phyloP scores from a whole-genome alignment of 2,113 vertebrate species.

The Trachemys scripta region DNA sequence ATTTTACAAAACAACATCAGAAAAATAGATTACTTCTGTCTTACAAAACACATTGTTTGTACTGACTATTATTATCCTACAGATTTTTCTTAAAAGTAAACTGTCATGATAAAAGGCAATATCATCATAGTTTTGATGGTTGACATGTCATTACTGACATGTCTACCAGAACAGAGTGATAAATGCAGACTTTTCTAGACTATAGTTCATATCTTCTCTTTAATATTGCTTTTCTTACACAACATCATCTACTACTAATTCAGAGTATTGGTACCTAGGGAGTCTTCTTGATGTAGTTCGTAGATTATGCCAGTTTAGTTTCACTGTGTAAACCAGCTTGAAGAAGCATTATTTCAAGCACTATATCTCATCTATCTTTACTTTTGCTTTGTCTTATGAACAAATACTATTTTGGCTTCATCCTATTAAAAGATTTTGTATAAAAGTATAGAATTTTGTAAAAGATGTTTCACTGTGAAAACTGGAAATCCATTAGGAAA shows the following conservation, averaged over 20 bases:
- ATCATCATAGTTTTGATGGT: neutral
- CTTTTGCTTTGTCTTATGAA: neutral
- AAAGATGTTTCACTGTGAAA: conserved; percentile 33
- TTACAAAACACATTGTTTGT: neutral
- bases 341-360: conserved; percentile 41
- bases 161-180: neutral
- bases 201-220: neutral
- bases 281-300: neutral
- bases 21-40: neutral
- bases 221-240: conserved; percentile 9
- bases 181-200: neutral
- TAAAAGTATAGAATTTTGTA: conserved; percentile 23
- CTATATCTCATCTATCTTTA: neutral
- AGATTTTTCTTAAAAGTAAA: neutral
- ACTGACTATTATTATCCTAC: conserved; percentile 3
- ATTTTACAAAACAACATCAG: conserved; percentile 14
- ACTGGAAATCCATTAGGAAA: conserved; percentile 57
- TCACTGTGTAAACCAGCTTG: conserved; percentile 13
- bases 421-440: conserved; percentile 19
- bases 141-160: neutral
- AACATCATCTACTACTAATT: neutral
- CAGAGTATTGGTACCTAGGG: neutral
- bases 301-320: conserved; percentile 7
- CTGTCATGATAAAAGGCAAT: neutral
- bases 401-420: conserved; percentile 22